A percentile compares a stretch with the other conserved stretches of the same genome.
These are phyloP conservation scores for Thecophora atra DNA, from an alignment of 2,888 invertebrate genomes.

Conservation along the genomic window DNA sequence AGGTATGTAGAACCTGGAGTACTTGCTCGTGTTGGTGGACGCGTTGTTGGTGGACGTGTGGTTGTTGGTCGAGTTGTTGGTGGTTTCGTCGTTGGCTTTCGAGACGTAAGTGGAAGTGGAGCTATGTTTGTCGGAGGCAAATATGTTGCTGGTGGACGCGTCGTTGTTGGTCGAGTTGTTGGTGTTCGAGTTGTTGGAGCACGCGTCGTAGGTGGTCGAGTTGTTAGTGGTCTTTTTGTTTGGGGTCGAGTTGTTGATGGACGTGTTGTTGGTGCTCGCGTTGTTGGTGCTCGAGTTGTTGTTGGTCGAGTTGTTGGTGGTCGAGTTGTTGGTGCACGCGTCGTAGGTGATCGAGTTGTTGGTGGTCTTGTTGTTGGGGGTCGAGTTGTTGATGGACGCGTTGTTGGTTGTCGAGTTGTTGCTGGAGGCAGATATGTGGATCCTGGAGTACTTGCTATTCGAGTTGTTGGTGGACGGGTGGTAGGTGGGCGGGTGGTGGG, in stretches of 20 bases:
- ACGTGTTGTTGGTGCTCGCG: conserved; percentile 40
- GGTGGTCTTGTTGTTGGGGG: conserved; percentile 47
- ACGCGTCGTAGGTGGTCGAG: conserved; percentile 37
- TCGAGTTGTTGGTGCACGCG: conserved; percentile 32
- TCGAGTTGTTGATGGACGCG: conserved; percentile 10
- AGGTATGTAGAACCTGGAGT: too few relatives aligned
- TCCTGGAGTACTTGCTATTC: conserved; percentile 29
- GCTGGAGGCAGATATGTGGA: conserved; percentile 38
- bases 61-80: conserved; percentile 40
- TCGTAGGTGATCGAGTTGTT: conserved; percentile 47
- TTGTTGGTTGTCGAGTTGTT: conserved; percentile 24
- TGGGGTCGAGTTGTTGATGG: conserved; percentile 37
- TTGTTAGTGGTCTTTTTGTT: conserved; percentile 28
- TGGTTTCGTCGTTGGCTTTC: conserved; percentile 37
- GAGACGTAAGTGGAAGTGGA: conserved; percentile 2
- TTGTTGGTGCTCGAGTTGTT: conserved; percentile 26
- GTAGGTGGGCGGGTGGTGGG: conserved; percentile 29
- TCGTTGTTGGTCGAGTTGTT: conserved; percentile 23
- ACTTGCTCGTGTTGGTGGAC: conserved; percentile 37
- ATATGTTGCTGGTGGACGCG: conserved; percentile 11
- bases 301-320: conserved; percentile 37
- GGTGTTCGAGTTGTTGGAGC: conserved; percentile 21
- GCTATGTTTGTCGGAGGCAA: conserved; percentile 17
- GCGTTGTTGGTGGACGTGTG: conserved; percentile 31
- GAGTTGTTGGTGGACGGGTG: conserved; percentile 36